Conservation (phyloP, 2,888 invertebrate species). For the Clunio marinus region DNA sequence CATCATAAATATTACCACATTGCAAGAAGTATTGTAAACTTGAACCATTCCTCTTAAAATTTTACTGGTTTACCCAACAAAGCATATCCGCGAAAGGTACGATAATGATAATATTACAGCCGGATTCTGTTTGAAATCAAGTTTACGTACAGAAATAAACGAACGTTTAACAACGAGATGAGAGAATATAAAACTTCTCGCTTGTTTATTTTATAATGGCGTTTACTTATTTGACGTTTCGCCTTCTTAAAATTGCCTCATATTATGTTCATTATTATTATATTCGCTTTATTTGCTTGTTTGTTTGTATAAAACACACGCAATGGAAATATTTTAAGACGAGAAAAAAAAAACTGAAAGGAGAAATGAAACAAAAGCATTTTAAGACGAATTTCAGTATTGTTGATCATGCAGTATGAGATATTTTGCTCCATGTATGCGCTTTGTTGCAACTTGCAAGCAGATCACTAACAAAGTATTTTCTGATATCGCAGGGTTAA, state of each 20-base stretch:
- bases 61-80: neutral
- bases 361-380: too few species aligned
- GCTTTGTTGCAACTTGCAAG: too few species aligned
- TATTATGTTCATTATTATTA: slow-evolving; percentile 25
- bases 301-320: slow-evolving; percentile 25
- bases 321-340: neutral
- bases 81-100: neutral
- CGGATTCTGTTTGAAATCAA: slow-evolving; percentile 6
- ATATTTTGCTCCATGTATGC: too few species aligned
- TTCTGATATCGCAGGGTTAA: too few species aligned
- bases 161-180: neutral
- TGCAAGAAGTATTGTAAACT: neutral
- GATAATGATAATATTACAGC: neutral
- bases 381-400: too few species aligned
- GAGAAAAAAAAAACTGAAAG: neutral
- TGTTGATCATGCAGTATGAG: too few species aligned
- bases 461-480: too few species aligned
- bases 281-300: slow-evolving; percentile 25
- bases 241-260: neutral
- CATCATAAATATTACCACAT: slow-evolving; percentile 10
- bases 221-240: neutral
- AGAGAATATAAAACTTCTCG: slow-evolving; percentile 3
- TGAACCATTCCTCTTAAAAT: neutral
- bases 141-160: neutral
- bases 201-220: slow-evolving; percentile 6